Evolutionary conservation across 2,113 vertebrate species (phyloP).

Genomic region (cattle (Bos taurus)): ARS-UCD2.0 NC_037341.1:37028001-37028500

Average conservation of each 20-base stretch:
- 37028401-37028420: neutral
- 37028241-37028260: neutral
- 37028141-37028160: neutral
- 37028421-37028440: neutral
- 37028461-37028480: neutral
- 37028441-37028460: neutral
- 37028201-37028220: neutral
- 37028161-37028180: neutral
- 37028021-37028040: neutral
- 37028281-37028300: neutral
- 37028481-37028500: neutral
- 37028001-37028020: neutral
- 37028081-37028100: neutral
- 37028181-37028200: neutral
- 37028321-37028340: neutral
- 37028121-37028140: neutral
- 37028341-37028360: neutral
- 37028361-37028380: neutral
- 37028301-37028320: neutral
- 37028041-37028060: neutral
- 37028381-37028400: neutral
- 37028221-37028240: neutral
- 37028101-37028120: neutral
- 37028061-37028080: neutral
- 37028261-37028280: neutral